phyloP scores from a whole-genome alignment of 2,888 invertebrate genomes.

The Cacoxenus indagator region DNA sequence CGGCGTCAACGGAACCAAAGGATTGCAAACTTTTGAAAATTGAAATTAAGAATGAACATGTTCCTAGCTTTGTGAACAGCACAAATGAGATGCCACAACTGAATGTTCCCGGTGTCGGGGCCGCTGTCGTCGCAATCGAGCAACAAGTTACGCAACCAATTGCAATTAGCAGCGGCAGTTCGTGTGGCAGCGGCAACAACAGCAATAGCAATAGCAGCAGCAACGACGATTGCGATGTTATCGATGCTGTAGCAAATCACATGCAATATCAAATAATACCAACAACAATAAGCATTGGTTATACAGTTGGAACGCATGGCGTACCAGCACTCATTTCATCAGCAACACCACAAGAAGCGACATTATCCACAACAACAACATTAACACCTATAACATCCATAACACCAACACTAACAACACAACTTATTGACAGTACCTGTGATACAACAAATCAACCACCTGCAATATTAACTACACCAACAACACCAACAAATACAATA shows the following conservation, averaged over 20 bases:
- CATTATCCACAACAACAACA: slow-evolving; percentile 21
- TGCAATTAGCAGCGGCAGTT: slow-evolving; percentile 28
- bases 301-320: too few relatives aligned
- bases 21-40: slow-evolving; percentile 50
- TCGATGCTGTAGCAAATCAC: background rate
- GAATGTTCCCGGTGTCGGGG: slow-evolving; percentile 23
- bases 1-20: slow-evolving; percentile 46
- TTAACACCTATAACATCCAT: background rate
- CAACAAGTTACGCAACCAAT: slow-evolving; percentile 34
- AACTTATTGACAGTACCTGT: slow-evolving; percentile 69
- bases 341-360: background rate
- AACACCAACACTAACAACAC: slow-evolving; percentile 37
- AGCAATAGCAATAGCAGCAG: slow-evolving; percentile 11
- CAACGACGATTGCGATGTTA: slow-evolving; percentile 1
- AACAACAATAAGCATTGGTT: background rate
- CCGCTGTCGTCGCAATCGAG: slow-evolving; percentile 41
- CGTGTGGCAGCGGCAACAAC: slow-evolving; percentile 33
- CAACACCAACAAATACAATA: slow-evolving; percentile 33
- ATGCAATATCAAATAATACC: background rate
- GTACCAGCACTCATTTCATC: background rate
- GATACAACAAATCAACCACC: slow-evolving; percentile 60
- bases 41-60: slow-evolving; percentile 49
- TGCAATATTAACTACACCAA: slow-evolving; percentile 26
- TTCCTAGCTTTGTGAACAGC: slow-evolving; percentile 39
- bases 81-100: slow-evolving; percentile 9